Percentiles rank a stretch among this genome's conserved stretches.
Evolutionary conservation across 2,888 invertebrate species (phyloP).

Genomic region (Julus scanicus): DNA sequence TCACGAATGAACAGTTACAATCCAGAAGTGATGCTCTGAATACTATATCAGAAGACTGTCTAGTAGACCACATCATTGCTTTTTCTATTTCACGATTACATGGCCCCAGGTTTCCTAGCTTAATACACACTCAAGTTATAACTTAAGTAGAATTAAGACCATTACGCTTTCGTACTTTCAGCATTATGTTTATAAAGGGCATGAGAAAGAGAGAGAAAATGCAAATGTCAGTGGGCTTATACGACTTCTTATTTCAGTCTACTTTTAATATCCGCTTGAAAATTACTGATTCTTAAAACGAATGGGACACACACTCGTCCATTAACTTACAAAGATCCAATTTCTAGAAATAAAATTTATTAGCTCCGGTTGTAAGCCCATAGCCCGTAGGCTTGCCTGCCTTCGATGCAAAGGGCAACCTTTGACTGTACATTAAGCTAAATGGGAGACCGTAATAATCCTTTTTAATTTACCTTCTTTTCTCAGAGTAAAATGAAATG

Average conservation of each 20-base stretch:
- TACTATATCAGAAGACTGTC: too few species aligned
- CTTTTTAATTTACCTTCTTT: slow-evolving; percentile 25
- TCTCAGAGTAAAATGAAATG: slow-evolving; percentile 27
- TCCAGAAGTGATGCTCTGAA: too few species aligned
- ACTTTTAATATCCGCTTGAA: slow-evolving; percentile 33
- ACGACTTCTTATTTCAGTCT: neutral
- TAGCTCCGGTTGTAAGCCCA: neutral
- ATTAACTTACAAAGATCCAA: slow-evolving; percentile 33
- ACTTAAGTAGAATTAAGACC: neutral
- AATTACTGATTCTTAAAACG: slow-evolving; percentile 27
- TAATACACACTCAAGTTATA: neutral
- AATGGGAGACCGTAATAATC: slow-evolving; percentile 10
- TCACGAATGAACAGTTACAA: too few species aligned
- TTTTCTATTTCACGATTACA: neutral
- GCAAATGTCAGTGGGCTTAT: neutral
- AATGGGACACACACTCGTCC: slow-evolving; percentile 25
- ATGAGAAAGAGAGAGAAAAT: slow-evolving; percentile 6
- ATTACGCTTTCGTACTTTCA: slow-evolving; percentile 9
- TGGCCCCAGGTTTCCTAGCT: neutral
- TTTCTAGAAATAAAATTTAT: slow-evolving; percentile 33
- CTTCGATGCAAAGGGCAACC: neutral
- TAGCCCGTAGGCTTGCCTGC: neutral
- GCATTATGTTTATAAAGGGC: neutral
- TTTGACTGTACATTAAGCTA: slow-evolving; percentile 17
- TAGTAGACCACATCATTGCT: too few species aligned